A percentile compares a stretch with the other conserved stretches of the same genome.
These are phyloP conservation scores for Solenodon paradoxus DNA, from an alignment of 2,113 vertebrate species.

Conservation along the genomic window DNA sequence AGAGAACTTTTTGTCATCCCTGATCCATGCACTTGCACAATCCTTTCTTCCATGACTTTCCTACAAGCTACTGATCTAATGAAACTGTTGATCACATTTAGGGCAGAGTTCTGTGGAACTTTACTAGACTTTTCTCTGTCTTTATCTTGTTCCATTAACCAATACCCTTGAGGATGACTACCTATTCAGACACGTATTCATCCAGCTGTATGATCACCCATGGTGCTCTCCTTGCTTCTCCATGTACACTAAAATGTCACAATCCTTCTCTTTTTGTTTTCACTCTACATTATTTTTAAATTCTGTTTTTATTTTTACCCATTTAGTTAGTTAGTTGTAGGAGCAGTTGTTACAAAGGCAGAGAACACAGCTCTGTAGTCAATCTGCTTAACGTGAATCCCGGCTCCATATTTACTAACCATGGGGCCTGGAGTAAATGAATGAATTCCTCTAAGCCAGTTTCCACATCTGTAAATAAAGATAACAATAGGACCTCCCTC, in stretches of 20 bases:
- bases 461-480: not conserved
- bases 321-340: not conserved
- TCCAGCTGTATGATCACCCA: not conserved
- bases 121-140: not conserved
- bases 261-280: slow-evolving; percentile 68
- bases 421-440: not conserved
- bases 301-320: not conserved
- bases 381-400: not conserved
- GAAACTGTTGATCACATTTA: not conserved
- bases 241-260: slow-evolving; percentile 51
- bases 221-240: not conserved
- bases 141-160: not conserved
- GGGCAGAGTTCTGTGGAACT: not conserved
- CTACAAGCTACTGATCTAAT: not conserved
- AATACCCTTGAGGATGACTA: not conserved
- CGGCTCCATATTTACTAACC: not conserved
- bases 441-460: not conserved
- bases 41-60: not conserved
- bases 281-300: slow-evolving; percentile 64
- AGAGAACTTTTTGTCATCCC: not conserved
- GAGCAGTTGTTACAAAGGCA: not conserved
- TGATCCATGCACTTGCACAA: not conserved
- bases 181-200: not conserved
- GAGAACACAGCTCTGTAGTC: not conserved
- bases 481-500: not conserved